phyloP scores from a whole-genome alignment of 1,140 invertebrate genomes.

The Pissodes strobi region DNA sequence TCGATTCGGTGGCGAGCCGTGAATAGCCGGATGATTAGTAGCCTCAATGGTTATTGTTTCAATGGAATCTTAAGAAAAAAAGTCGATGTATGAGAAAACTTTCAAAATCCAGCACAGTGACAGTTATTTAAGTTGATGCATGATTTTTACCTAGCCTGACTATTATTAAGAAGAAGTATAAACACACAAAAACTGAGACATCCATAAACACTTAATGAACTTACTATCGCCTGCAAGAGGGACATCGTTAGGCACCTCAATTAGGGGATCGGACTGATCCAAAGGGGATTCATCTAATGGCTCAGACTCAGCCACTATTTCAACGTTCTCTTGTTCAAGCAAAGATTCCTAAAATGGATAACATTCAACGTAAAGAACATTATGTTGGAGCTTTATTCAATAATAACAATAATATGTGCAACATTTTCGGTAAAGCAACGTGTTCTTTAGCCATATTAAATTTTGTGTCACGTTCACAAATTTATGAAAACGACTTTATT shows the following conservation, averaged over 20 bases:
- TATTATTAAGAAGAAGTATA: too few species aligned
- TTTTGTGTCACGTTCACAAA: too few species aligned
- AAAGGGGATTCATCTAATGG: constrained; percentile 4
- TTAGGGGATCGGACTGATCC: constrained; percentile 3
- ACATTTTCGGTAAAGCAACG: too few species aligned
- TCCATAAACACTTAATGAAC: neutral
- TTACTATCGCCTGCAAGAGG: constrained; percentile 10
- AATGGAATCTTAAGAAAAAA: constrained; percentile 37
- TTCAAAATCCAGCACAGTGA: neutral
- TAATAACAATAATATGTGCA: too few species aligned
- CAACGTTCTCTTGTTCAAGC: constrained; percentile 19
- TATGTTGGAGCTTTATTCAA: too few species aligned
- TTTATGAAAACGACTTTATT: too few species aligned
- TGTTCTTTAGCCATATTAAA: too few species aligned
- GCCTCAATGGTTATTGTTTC: constrained; percentile 51
- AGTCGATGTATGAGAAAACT: neutral
- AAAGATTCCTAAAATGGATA: constrained; percentile 29
- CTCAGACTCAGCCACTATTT: neutral
- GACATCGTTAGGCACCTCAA: neutral
- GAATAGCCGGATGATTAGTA: constrained; percentile 20
- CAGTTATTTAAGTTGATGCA: too few species aligned
- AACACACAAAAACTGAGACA: neutral
- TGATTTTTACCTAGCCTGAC: too few species aligned
- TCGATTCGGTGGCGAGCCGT: neutral
- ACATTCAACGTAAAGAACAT: too few species aligned